Percentiles rank a stretch among this genome's conserved stretches.
Evolutionary conservation across 2,797 vertebrate species (phyloP).

Genomic region (Myotis myotis): DNA sequence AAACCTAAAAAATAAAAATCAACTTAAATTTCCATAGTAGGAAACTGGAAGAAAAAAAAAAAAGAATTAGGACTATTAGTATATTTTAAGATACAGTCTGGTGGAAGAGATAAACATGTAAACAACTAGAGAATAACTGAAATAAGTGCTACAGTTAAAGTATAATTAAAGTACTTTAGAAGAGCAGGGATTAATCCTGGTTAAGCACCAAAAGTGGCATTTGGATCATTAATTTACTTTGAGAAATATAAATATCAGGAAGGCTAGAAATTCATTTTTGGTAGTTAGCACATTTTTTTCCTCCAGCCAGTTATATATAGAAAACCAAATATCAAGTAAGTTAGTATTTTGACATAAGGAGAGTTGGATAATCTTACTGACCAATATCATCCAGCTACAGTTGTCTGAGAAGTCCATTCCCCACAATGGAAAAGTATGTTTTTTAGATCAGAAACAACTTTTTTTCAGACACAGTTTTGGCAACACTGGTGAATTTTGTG

Average conservation of each 20-base stretch:
- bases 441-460: not conserved
- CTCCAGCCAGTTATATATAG: not conserved
- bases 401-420: slow-evolving; percentile 18
- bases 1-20: slow-evolving; percentile 4
- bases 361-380: not conserved
- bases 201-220: not conserved
- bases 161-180: slow-evolving; percentile 28
- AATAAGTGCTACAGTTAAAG: not conserved
- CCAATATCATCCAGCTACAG: not conserved
- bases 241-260: not conserved
- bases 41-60: slow-evolving; percentile 27
- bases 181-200: not conserved
- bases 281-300: not conserved
- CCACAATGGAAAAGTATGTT: not conserved
- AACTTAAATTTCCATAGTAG: slow-evolving; percentile 29
- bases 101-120: slow-evolving; percentile 23
- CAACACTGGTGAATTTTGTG: not conserved
- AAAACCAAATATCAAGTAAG: slow-evolving; percentile 15
- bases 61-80: not conserved
- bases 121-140: slow-evolving; percentile 48
- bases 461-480: not conserved
- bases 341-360: not conserved
- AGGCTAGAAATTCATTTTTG: not conserved
- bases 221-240: slow-evolving; percentile 10
- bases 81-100: not conserved